These are phyloP conservation scores for Tiaroga cobitis DNA, from an alignment of 2,797 vertebrate species.

Conservation along the genomic window DNA sequence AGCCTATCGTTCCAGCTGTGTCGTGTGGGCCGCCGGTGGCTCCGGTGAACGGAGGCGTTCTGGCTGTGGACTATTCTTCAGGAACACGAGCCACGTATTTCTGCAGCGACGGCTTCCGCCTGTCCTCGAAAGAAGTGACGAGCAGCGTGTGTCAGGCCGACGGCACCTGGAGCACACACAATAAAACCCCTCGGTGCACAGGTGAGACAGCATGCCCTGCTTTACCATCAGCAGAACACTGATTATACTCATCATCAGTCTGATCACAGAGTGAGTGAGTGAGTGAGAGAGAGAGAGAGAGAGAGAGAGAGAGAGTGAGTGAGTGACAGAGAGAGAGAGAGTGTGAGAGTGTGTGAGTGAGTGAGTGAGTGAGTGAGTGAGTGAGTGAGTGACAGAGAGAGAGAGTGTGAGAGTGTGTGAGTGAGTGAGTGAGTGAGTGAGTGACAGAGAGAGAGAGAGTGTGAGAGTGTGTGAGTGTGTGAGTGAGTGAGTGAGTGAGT, in stretches of 20 bases:
- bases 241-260: background rate
- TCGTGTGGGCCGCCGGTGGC: slow-evolving; percentile 94
- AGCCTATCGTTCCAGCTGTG: slow-evolving; percentile 79
- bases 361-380: too few species aligned
- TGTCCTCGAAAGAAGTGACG: slow-evolving; percentile 96
- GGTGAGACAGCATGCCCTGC: slow-evolving; percentile 72
- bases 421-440: too few species aligned
- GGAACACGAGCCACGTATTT: slow-evolving; percentile 95
- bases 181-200: slow-evolving; percentile 96
- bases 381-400: too few species aligned
- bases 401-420: too few species aligned
- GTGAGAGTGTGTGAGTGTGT: too few species aligned
- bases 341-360: too few species aligned
- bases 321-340: too few species aligned
- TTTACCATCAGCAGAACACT: background rate
- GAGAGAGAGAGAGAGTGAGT: too few species aligned
- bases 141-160: slow-evolving; percentile 95
- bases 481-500: too few species aligned
- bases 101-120: slow-evolving; percentile 93
- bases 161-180: slow-evolving; percentile 97
- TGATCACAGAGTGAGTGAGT: too few species aligned
- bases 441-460: too few species aligned
- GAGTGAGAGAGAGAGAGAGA: too few species aligned
- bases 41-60: slow-evolving; percentile 91
- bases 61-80: slow-evolving; percentile 95